phyloP scores from a whole-genome alignment of 1,140 invertebrate genomes.

The Rhysida immarginata region DNA sequence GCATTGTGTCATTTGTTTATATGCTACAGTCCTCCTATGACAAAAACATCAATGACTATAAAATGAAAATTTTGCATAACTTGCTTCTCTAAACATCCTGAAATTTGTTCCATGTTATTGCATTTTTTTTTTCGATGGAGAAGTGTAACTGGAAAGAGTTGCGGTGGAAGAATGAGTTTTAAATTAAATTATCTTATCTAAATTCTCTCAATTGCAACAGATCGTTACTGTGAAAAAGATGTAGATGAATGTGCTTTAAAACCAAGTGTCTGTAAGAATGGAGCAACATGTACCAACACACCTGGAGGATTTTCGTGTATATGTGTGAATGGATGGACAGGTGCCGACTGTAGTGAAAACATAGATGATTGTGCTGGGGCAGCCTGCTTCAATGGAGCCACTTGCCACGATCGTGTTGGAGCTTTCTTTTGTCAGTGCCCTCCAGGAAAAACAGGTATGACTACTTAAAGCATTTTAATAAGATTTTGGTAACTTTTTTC shows the following conservation, averaged over 20 bases:
- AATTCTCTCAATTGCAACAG: not conserved
- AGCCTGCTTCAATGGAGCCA: constrained; percentile 91
- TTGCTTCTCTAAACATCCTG: not conserved
- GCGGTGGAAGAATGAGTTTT: no score
- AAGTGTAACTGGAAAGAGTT: no score
- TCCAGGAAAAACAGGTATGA: constrained; percentile 75
- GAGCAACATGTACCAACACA: constrained; percentile 84
- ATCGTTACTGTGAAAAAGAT: constrained; percentile 39
- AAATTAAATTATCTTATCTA: not conserved
- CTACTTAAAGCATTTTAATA: no score
- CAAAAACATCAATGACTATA: not conserved
- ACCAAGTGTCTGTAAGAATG: constrained; percentile 79
- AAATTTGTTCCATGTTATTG: not conserved
- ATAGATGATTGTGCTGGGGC: constrained; percentile 85
- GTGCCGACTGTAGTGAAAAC: constrained; percentile 75
- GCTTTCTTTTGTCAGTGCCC: constrained; percentile 91
- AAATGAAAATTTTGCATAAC: not conserved
- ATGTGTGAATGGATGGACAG: constrained; percentile 90
- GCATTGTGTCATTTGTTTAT: no score
- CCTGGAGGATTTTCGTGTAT: constrained; percentile 83
- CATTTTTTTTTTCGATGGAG: not conserved
- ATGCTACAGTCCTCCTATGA: no score
- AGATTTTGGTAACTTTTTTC: no score
- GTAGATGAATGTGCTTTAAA: constrained; percentile 33
- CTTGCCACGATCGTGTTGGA: constrained; percentile 86